Evolutionary conservation across 2,888 invertebrate genomes (phyloP), one percentile per base, ranked within the genome.

Genomic region (Enchytraeus crypticus): DNA sequence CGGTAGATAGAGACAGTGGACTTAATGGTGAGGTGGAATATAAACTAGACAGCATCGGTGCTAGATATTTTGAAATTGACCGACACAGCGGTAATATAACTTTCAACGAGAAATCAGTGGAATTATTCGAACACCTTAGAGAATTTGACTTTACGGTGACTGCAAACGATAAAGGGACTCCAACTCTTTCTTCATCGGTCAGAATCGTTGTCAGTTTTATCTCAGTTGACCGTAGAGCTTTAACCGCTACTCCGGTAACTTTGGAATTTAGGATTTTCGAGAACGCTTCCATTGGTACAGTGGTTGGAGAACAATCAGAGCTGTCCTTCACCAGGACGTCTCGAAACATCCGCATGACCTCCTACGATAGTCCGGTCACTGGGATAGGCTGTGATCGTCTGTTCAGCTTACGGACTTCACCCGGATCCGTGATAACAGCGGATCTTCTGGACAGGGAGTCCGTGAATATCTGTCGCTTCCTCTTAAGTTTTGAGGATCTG

Each of bases 81-180:
- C 74, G 86, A 0, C 79, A 80, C 2, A 84, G 87, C 1, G 92
- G 92, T 38, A 8, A 38, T 18, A 18, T 38, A 0, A 77, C 87
- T 34, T 87, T 93, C 0, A 87, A 86, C 3, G 88, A 91, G 0
- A 86, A 87, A 59, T 84, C 86, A 0, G 84, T 88, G 0, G 92
- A 92, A 74, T 92, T 92, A 80, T 92, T 89, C 73, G 93, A 93
- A 75, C 84, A 86, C 62, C 84, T 87, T 59, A 88, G 85, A 73
- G 85, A 87, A 58, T 92, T 91, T 73, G 86, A 87, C 57, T 88
- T 93, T 74, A 84, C 86, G 0, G 63, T 65, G 34, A 33, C 59
- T 23, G 62, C 63, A 33, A 27, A 53, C 4, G 65, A 65, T 47
- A 18, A 43, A 5, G 65, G 65, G 23, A 45, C 33, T 32, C 65